Conservation (phyloP, 2,797 vertebrate genomes). For the Agapornis canus region DNA sequence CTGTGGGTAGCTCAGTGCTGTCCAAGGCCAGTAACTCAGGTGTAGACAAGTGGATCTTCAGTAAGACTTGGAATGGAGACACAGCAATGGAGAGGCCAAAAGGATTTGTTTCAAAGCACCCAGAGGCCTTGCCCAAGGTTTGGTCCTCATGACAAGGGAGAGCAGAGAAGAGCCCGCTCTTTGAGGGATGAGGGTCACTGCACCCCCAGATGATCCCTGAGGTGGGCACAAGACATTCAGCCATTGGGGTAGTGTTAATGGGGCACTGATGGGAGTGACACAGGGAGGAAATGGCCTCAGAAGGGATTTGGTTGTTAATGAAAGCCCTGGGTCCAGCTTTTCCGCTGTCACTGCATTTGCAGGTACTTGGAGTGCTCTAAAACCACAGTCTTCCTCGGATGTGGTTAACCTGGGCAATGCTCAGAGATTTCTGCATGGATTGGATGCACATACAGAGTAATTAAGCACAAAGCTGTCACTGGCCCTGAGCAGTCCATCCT, state of each 20-base stretch:
- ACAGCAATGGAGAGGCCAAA: neutral
- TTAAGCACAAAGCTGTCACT: neutral
- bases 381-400: neutral
- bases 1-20: neutral
- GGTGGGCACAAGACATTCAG: neutral
- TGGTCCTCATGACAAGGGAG: neutral
- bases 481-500: neutral
- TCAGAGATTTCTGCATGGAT: neutral
- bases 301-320: neutral
- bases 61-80: neutral
- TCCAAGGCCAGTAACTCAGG: neutral
- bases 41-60: neutral
- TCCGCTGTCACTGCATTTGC: accelerated
- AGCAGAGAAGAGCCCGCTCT: neutral
- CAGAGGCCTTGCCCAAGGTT: neutral
- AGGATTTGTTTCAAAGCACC: neutral
- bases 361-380: neutral
- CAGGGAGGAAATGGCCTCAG: neutral
- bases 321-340: neutral
- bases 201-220: neutral
- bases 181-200: no score
- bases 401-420: neutral
- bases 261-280: neutral
- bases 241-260: neutral
- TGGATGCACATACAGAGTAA: neutral